phyloP scores from a whole-genome alignment of 2,797 vertebrate species.

The Heliangelus exortis region DNA sequence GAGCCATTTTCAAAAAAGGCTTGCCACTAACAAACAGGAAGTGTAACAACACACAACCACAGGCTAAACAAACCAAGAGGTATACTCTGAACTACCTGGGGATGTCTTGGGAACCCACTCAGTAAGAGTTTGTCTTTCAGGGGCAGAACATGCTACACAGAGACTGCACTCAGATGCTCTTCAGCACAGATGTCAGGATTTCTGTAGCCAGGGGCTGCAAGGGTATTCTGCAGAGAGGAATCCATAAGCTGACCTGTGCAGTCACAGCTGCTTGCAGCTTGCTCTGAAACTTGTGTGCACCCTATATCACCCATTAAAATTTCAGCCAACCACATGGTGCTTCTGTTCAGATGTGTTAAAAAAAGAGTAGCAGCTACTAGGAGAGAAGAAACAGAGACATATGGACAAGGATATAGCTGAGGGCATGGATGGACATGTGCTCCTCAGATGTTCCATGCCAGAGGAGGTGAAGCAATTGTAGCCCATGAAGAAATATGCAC shows the following conservation, averaged over 20 bases:
- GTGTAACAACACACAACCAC: background rate
- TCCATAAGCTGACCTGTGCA: background rate
- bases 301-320: background rate
- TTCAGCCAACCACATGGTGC: background rate
- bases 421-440: background rate
- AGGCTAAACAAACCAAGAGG: background rate
- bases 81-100: background rate
- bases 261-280: background rate
- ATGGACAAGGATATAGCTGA: fast-evolving
- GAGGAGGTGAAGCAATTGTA: background rate
- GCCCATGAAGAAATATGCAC: background rate
- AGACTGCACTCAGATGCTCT: background rate
- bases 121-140: background rate
- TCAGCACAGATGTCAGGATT: background rate
- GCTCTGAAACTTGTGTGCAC: background rate
- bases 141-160: fast-evolving
- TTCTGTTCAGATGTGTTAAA: background rate
- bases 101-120: background rate
- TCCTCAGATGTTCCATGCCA: background rate
- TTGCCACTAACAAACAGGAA: background rate
- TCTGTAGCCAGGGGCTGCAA: background rate
- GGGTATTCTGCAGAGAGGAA: background rate
- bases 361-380: background rate
- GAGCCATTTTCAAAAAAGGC: background rate
- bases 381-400: background rate